Percentiles rank a stretch among this genome's conserved stretches.
Evolutionary conservation across 2,113 vertebrate species (phyloP).

Genomic region (Corvus hawaiiensis): DNA sequence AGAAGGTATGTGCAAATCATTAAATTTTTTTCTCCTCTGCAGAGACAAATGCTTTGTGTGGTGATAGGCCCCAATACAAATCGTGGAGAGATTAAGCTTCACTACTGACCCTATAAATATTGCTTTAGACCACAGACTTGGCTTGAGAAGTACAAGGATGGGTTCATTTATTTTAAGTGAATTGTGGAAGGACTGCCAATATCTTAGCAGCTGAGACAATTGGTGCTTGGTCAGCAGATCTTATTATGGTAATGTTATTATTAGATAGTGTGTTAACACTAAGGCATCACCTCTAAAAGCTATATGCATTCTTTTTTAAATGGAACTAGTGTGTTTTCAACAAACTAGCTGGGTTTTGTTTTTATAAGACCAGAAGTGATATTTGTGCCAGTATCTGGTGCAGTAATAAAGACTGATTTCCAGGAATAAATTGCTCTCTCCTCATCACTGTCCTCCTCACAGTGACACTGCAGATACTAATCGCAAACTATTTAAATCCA

Average conservation of each 20-base stretch:
- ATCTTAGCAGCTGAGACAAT: not conserved
- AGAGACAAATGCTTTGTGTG: not conserved
- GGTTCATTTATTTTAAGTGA: slow-evolving; percentile 41
- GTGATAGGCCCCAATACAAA: not conserved
- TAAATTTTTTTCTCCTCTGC: not conserved
- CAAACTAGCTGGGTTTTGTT: not conserved
- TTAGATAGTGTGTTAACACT: not conserved
- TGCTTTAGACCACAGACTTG: not conserved
- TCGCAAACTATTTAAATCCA: not conserved
- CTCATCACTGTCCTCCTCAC: not conserved
- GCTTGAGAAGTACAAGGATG: not conserved
- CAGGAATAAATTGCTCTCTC: not conserved
- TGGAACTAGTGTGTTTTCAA: not conserved
- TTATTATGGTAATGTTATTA: not conserved
- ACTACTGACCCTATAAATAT: not conserved
- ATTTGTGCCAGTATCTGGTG: not conserved
- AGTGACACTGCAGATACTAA: not conserved
- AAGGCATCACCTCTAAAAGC: not conserved
- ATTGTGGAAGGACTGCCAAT: slow-evolving; percentile 3
- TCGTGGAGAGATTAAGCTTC: not conserved
- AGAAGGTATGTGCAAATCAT: not conserved
- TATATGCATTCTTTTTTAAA: not conserved
- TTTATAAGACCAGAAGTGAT: not conserved
- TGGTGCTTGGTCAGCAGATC: slow-evolving; percentile 29
- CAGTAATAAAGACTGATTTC: not conserved